Evolutionary conservation across 1,140 invertebrate species (phyloP).

Genomic region (Aporrectodea caliginosa): DNA sequence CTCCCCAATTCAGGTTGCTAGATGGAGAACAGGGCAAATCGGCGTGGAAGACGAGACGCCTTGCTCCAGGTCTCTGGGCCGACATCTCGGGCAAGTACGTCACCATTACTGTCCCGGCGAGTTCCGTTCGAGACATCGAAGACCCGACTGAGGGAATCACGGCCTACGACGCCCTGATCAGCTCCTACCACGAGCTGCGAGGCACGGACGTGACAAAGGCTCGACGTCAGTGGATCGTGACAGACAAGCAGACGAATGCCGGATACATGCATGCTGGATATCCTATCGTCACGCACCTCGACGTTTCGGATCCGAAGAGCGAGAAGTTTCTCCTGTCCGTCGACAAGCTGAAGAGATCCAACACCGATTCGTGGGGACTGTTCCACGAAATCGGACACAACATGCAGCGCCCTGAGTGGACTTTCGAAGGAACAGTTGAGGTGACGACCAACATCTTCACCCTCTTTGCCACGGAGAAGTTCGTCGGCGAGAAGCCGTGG

Average conservation of each 20-base stretch:
- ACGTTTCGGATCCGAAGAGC: constrained; percentile 33
- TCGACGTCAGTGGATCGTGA: constrained; percentile 35
- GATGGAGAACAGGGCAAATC: constrained; percentile 11
- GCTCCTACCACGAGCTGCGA: constrained; percentile 32
- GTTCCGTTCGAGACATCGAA: constrained; percentile 23
- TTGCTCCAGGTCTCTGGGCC: constrained; percentile 37
- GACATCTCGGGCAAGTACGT: constrained; percentile 37
- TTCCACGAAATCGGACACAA: constrained; percentile 41
- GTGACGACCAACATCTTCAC: constrained; percentile 39
- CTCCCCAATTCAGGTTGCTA: constrained; percentile 16
- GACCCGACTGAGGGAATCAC: constrained; percentile 31
- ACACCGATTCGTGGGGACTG: constrained; percentile 20
- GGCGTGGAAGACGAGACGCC: constrained; percentile 19
- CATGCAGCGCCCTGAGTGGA: constrained; percentile 35
- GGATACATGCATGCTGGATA: constrained; percentile 42
- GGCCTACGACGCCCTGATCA: constrained; percentile 35
- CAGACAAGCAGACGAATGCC: constrained; percentile 34
- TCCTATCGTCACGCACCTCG: constrained; percentile 40
- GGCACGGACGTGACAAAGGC: constrained; percentile 28
- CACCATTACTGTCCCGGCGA: constrained; percentile 36
- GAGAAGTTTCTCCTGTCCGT: constrained; percentile 27
- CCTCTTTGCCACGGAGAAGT: constrained; percentile 35
- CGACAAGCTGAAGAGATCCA: constrained; percentile 12
- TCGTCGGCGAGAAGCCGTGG: constrained; percentile 33
- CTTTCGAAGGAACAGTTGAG: constrained; percentile 34